Evolutionary conservation across 2,113 vertebrate species (phyloP).

Genomic region (Cyphomyrus plagiostoma): DNA sequence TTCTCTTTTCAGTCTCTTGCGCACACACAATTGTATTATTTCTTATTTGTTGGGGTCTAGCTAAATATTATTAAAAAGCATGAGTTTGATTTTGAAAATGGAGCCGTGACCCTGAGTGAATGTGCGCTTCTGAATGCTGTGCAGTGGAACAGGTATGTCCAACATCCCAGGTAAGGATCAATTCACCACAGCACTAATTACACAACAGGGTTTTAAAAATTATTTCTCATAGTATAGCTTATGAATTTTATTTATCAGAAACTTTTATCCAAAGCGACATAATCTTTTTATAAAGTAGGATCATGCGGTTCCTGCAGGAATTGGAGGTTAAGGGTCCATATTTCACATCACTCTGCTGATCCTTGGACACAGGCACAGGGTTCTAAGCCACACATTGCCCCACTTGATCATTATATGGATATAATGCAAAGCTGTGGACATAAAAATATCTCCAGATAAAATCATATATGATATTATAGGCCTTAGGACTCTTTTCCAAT

Average conservation of each 20-base stretch:
- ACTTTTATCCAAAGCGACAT: background rate
- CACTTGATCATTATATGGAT: background rate
- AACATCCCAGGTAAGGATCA: background rate
- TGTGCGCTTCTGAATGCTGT: background rate
- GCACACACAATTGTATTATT: background rate
- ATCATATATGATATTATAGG: background rate
- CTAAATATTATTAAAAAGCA: background rate
- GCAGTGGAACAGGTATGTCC: background rate
- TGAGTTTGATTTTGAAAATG: background rate
- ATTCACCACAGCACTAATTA: background rate
- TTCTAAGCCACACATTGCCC: background rate
- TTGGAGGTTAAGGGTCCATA: background rate
- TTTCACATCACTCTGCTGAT: background rate
- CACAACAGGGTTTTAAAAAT: background rate
- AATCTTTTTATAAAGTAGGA: background rate
- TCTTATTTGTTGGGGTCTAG: background rate
- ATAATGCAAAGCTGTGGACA: background rate
- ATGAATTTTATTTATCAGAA: background rate
- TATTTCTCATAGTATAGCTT: background rate
- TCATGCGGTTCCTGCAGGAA: background rate
- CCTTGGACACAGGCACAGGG: background rate
- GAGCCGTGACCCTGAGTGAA: background rate
- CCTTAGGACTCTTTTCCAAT: background rate
- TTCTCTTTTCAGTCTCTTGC: background rate
- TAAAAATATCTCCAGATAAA: background rate